Evolutionary conservation across 2,113 vertebrate species (phyloP), one percentile per base, ranked within the genome.

Genomic region (Hystrix cristata): DNA sequence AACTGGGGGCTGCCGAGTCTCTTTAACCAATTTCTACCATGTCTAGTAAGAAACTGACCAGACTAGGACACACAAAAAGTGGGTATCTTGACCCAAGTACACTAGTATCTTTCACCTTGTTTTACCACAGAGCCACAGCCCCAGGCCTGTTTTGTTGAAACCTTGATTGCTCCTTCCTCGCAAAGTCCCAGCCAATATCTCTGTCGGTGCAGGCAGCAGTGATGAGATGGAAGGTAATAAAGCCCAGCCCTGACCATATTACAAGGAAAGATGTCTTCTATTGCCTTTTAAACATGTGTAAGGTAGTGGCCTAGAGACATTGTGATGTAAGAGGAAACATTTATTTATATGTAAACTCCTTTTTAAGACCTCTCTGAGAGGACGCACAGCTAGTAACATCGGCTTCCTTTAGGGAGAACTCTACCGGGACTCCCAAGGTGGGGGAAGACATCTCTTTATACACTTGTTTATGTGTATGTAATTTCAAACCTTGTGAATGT

Each of bases 251-350:
- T 14, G 5, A 29, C 87, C 69, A 65, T 46, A 14, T 76, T 76
- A 16, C 25, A 84, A 80, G 74, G 38, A 62, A 82, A 78, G 23
- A 43, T 51, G 21, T 79, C 81, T 83, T 91, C 94, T 80, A 90
- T 71, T 64, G 51, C 62, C 62, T 94, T 51, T 53, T 46, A 95
- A 94, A 55, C 55, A 34, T 71, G 38, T 90, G 72, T 74, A 38
- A 64, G 48, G 13, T 69, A 46, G 34, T 97, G 38, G 88, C 13
- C 88, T 64, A 78, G 84, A 86, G 31, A 80, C 65, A 79, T 53
- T 93, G 29, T 51, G 29, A 93, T 93, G 29, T 55, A 90, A 95
- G 86, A 93, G 34, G 38, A 96, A 94, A 29, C 7, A 60, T 69
- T 87, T 85, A 55, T 90, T 97, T 95, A 91, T 71, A 60, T 59